Conservation (phyloP, 2,888 invertebrate species). For the Parnassius apollo region DNA sequence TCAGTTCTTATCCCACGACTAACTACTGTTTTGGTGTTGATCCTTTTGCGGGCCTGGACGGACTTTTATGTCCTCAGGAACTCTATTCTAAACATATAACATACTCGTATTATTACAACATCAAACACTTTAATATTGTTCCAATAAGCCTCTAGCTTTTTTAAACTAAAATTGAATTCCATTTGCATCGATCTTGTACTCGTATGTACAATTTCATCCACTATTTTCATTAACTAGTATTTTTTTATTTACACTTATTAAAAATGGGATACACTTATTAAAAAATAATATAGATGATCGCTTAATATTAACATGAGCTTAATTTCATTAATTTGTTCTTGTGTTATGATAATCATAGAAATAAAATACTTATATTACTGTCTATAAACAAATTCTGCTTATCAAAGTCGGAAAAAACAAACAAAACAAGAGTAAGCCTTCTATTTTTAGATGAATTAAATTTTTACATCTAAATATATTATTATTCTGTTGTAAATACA, state of each 20-base stretch:
- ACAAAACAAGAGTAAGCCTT: neutral
- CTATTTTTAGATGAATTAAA: neutral
- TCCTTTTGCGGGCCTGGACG: constrained; percentile 75
- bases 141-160: constrained; percentile 34
- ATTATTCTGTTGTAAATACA: constrained; percentile 12
- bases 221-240: constrained; percentile 1
- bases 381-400: neutral
- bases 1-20: constrained; percentile 51
- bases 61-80: constrained; percentile 74
- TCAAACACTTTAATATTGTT: constrained; percentile 18
- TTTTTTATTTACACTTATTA: constrained; percentile 7
- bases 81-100: constrained; percentile 55
- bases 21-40: constrained; percentile 79
- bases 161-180: constrained; percentile 62
- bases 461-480: neutral
- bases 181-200: constrained; percentile 53
- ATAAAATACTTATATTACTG: neutral
- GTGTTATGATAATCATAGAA: neutral
- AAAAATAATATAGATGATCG: neutral
- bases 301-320: neutral
- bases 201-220: constrained; percentile 45
- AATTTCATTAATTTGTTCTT: neutral
- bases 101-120: constrained; percentile 26
- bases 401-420: neutral
- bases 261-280: neutral